Conservation (phyloP, 2,888 invertebrate species). For the Ditula angustiorana region DNA sequence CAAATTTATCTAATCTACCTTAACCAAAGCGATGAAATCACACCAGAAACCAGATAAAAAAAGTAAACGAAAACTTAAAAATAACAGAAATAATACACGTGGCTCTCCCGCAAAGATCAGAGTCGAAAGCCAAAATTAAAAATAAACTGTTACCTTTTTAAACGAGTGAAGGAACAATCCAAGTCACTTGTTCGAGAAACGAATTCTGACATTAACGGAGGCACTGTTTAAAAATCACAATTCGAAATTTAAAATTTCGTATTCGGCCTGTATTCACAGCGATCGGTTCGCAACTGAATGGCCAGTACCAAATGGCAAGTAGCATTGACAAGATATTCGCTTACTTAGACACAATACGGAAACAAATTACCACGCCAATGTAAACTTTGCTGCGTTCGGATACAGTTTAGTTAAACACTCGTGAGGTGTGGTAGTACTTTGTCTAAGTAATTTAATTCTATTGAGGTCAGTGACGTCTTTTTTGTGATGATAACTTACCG, state of each 20-base stretch:
- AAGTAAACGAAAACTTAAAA: neutral
- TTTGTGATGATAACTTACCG: slow-evolving; percentile 58
- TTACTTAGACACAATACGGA: slow-evolving; percentile 36
- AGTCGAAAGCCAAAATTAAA: slow-evolving; percentile 2
- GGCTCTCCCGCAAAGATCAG: slow-evolving; percentile 15
- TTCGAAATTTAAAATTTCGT: slow-evolving; percentile 25
- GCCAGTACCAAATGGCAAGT: slow-evolving; percentile 30
- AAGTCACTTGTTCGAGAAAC: slow-evolving; percentile 15
- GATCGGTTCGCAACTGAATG: slow-evolving; percentile 35
- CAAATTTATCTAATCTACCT: slow-evolving; percentile 12
- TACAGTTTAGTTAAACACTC: slow-evolving; percentile 3
- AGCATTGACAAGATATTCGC: slow-evolving; percentile 35
- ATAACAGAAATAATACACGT: slow-evolving; percentile 18
- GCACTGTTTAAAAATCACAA: slow-evolving; percentile 29
- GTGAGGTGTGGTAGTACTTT: slow-evolving; percentile 15
- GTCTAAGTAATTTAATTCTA: slow-evolving; percentile 45
- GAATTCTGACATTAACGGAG: slow-evolving; percentile 15
- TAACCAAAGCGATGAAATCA: neutral
- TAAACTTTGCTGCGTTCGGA: neutral
- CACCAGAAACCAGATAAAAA: neutral
- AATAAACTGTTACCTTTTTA: slow-evolving; percentile 22
- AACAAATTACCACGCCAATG: neutral
- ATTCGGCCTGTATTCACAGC: slow-evolving; percentile 33
- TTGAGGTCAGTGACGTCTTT: slow-evolving; percentile 83
- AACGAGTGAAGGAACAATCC: slow-evolving; percentile 24